Conservation (phyloP, 2,113 vertebrate species). For the Nycticorax nycticorax region DNA sequence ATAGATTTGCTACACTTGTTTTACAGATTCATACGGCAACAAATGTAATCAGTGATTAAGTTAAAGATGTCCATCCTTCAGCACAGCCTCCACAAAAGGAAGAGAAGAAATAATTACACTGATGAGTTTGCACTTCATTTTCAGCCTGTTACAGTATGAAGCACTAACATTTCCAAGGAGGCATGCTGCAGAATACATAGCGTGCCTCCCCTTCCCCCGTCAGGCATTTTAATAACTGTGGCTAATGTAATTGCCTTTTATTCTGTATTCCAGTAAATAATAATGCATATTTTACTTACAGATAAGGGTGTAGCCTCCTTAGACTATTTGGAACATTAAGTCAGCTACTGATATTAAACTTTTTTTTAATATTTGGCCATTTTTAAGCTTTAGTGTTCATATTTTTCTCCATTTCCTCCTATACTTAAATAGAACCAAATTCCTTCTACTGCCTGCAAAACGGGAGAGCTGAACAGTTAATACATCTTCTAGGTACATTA, state of each 20-base stretch:
- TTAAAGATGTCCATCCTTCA: slow-evolving; percentile 8
- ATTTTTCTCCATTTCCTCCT: background rate
- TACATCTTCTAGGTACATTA: slow-evolving; percentile 17
- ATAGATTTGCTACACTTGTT: slow-evolving; percentile 43
- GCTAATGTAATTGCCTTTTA: background rate
- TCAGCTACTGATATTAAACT: background rate
- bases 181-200: background rate
- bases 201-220: background rate
- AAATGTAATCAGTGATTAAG: slow-evolving; percentile 22
- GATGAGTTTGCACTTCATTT: slow-evolving; percentile 59
- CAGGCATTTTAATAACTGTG: background rate
- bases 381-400: background rate
- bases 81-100: background rate
- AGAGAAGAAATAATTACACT: slow-evolving; percentile 14
- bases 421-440: background rate
- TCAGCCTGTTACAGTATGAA: slow-evolving; percentile 42
- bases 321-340: background rate
- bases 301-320: background rate
- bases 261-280: background rate
- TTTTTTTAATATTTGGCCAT: background rate
- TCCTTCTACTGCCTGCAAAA: background rate
- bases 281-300: background rate
- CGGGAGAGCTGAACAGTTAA: background rate
- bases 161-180: background rate
- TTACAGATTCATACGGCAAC: background rate